phyloP scores from a whole-genome alignment of 2,113 vertebrate genomes.

The Rhagologus leucostigma region DNA sequence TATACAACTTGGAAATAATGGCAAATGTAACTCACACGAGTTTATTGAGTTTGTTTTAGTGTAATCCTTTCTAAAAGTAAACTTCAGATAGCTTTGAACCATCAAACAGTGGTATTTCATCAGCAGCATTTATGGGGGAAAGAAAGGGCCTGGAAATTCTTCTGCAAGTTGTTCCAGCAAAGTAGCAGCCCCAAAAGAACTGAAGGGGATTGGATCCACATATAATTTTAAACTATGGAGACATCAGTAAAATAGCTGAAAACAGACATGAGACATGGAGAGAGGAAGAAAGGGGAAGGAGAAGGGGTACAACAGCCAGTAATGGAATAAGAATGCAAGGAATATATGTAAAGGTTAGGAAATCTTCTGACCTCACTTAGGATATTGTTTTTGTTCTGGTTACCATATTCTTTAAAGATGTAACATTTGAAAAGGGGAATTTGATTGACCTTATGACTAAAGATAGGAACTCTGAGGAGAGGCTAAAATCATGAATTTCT shows the following conservation, averaged over 20 bases:
- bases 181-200: neutral
- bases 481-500: conserved; percentile 56
- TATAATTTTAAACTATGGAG: neutral
- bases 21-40: neutral
- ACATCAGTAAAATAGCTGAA: neutral
- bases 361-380: conserved; percentile 30
- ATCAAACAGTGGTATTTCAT: neutral
- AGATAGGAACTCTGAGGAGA: conserved; percentile 44
- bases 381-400: conserved; percentile 55
- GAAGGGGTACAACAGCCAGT: neutral
- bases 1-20: neutral
- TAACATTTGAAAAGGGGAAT: conserved; percentile 65
- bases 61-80: neutral
- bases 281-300: neutral
- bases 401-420: conserved; percentile 54
- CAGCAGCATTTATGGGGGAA: neutral
- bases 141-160: neutral
- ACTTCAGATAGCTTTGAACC: neutral
- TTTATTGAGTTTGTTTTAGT: neutral
- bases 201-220: neutral
- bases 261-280: neutral
- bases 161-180: neutral
- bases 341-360: conserved; percentile 38
- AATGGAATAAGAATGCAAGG: conserved; percentile 12
- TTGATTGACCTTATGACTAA: conserved; percentile 65